phyloP scores from a whole-genome alignment of 2,888 invertebrate genomes.

The Xanthorhoe spadicearia region DNA sequence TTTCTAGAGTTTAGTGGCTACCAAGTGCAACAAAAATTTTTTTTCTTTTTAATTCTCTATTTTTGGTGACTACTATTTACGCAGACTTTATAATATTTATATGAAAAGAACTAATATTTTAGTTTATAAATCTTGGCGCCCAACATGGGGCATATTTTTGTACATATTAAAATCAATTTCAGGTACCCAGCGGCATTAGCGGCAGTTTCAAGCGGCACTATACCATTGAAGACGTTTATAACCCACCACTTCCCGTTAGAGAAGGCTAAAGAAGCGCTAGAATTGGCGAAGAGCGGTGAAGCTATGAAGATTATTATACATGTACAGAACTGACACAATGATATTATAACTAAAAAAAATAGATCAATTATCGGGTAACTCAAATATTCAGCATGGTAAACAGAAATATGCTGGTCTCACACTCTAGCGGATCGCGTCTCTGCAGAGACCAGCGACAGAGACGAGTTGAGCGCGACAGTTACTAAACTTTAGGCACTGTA shows the following conservation, averaged over 20 bases:
- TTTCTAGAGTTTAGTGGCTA: no score
- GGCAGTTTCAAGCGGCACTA: slow-evolving; percentile 89
- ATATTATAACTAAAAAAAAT: no score
- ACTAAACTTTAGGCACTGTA: no score
- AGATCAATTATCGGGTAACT: no score
- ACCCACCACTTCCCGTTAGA: slow-evolving; percentile 92
- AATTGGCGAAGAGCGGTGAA: slow-evolving; percentile 89
- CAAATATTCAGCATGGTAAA: slow-evolving; percentile 14
- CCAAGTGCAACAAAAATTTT: background rate
- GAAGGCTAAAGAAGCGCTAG: slow-evolving; percentile 90
- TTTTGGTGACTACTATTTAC: background rate
- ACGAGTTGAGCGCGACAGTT: no score
- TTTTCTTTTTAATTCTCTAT: background rate
- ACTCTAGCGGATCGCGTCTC: no score
- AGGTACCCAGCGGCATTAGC: slow-evolving; percentile 92
- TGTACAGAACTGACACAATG: slow-evolving; percentile 56
- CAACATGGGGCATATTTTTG: background rate
- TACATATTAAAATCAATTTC: slow-evolving; percentile 13
- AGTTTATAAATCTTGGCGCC: slow-evolving; percentile 1
- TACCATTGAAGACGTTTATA: slow-evolving; percentile 90
- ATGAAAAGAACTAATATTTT: no score
- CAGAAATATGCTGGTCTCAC: no score
- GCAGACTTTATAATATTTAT: no score
- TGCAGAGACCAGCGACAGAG: no score
- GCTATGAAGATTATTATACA: slow-evolving; percentile 96